Conservation (phyloP, 2,888 invertebrate species). For the Athalia rosae region DNA sequence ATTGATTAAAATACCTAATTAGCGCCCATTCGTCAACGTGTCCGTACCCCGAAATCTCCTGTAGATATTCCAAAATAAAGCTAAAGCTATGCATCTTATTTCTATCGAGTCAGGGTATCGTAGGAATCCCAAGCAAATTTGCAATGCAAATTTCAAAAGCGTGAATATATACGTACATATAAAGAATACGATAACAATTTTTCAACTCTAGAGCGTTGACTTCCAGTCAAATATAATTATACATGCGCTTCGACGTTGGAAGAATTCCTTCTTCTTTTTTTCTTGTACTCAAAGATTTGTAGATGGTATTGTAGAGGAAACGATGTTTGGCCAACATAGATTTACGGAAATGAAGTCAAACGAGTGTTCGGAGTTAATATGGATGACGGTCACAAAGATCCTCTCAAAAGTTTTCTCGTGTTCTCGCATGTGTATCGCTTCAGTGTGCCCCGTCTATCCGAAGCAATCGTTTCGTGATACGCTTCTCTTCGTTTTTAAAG, state of each 20-base stretch:
- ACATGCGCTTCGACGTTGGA: neutral
- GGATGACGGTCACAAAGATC: neutral
- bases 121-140: conserved; percentile 4
- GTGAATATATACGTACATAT: conserved; percentile 11
- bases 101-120: neutral
- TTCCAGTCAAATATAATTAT: neutral
- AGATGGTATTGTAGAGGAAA: neutral
- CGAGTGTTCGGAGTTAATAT: neutral
- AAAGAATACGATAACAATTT: neutral
- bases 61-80: neutral
- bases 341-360: neutral
- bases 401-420: neutral
- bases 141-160: conserved; percentile 1
- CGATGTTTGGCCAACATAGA: neutral
- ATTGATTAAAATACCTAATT: conserved; percentile 13
- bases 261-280: neutral
- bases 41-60: conserved; percentile 16
- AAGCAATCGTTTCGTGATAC: no score
- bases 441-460: no score
- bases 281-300: neutral
- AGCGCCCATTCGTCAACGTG: conserved; percentile 10
- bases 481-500: no score
- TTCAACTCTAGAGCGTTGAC: neutral
- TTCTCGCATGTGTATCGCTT: no score
- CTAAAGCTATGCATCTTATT: neutral